phyloP scores from a whole-genome alignment of 2,113 vertebrate species.

The Phylloscopus trochilus region DNA sequence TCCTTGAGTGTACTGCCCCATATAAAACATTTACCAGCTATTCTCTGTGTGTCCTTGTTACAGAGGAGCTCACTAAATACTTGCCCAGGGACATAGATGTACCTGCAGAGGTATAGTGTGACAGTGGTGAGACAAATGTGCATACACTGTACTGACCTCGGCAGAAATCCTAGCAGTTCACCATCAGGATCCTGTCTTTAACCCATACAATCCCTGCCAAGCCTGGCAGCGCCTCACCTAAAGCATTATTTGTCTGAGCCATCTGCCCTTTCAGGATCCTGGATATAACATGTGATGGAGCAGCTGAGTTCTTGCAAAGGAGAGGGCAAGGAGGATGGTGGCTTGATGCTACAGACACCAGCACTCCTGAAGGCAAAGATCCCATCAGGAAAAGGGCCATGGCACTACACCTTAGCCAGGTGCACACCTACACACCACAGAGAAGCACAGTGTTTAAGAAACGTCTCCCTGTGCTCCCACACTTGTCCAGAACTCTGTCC shows the following conservation, averaged over 20 bases:
- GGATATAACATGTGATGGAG: accelerated
- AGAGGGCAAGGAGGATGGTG: accelerated
- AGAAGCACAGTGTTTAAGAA: neutral
- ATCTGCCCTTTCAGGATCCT: neutral
- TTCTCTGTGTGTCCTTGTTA: neutral
- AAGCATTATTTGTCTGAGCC: neutral
- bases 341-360: accelerated
- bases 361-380: neutral
- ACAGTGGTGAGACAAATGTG: neutral
- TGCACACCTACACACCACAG: neutral
- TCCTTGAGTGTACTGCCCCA: neutral
- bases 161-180: neutral
- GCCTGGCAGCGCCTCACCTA: neutral
- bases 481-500: neutral
- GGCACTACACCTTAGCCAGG: neutral
- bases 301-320: neutral
- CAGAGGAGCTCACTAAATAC: neutral
- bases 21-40: neutral
- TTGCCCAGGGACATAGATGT: slow-evolving; percentile 33
- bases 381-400: neutral
- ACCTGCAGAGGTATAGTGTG: neutral
- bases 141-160: neutral
- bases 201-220: neutral
- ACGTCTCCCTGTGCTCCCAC: neutral
- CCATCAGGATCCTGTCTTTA: neutral